Evolutionary conservation across 2,888 invertebrate genomes (phyloP).

Genomic region (Pogonocherus hispidulus): DNA sequence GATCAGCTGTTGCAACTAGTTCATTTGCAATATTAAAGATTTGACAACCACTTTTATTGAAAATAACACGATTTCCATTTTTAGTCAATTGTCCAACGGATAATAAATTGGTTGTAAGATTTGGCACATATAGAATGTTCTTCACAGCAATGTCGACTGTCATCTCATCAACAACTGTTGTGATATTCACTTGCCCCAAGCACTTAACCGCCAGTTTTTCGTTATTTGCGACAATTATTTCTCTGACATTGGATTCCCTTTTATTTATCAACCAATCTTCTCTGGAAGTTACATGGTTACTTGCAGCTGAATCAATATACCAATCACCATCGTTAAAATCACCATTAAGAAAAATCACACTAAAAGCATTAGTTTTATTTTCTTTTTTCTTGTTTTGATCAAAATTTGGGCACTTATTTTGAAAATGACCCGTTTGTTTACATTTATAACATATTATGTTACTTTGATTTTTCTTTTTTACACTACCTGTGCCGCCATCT

Average conservation of each 20-base stretch:
- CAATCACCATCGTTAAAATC: no score
- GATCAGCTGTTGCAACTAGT: slow-evolving; percentile 21
- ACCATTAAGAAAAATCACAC: no score
- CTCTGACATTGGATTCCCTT: slow-evolving; percentile 20
- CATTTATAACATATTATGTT: no score
- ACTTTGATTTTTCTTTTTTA: no score
- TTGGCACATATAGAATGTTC: slow-evolving; percentile 47
- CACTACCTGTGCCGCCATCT: no score
- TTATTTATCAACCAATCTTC: slow-evolving; percentile 32
- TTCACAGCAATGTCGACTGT: slow-evolving; percentile 37
- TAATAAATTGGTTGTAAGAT: slow-evolving; percentile 50
- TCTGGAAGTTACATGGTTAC: slow-evolving; percentile 2
- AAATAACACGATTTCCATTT: slow-evolving; percentile 48
- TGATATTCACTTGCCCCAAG: slow-evolving; percentile 32
- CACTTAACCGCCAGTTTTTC: slow-evolving; percentile 32
- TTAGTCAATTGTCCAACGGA: slow-evolving; percentile 51
- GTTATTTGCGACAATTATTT: slow-evolving; percentile 36
- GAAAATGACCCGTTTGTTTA: no score
- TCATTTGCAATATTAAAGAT: slow-evolving; percentile 44
- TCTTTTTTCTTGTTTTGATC: no score
- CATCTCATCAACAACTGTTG: slow-evolving; percentile 27
- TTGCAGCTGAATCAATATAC: slow-evolving; percentile 7
- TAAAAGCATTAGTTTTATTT: no score
- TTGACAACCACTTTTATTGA: slow-evolving; percentile 44
- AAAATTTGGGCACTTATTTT: no score